Percentiles rank a stretch among this genome's conserved stretches.
Conservation (phyloP, 1,140 invertebrate genomes). For the Sinella curviseta region DNA sequence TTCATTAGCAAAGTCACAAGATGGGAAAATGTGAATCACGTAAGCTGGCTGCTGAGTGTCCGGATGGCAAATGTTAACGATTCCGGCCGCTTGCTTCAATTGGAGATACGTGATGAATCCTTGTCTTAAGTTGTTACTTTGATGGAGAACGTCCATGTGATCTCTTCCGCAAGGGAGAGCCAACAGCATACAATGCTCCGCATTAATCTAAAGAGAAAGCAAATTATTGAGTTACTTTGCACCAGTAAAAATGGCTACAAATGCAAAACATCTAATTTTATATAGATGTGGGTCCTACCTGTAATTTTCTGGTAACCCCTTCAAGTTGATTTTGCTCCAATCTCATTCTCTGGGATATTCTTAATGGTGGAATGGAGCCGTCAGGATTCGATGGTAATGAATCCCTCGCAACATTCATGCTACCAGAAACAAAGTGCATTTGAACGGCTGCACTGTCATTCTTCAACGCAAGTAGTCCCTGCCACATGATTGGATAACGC, state of each 20-base stretch:
- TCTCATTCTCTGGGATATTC: constrained; percentile 94
- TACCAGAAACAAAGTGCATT: constrained; percentile 97
- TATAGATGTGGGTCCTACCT: constrained; percentile 66
- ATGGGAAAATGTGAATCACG: constrained; percentile 97
- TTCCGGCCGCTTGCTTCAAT: constrained; percentile 94
- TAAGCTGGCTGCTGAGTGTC: constrained; percentile 85
- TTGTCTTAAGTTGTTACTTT: constrained; percentile 82
- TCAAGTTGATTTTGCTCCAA: constrained; percentile 91
- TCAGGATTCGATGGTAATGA: constrained; percentile 79
- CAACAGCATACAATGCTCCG: constrained; percentile 93
- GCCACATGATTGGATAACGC: constrained; percentile 94
- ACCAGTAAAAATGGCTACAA: constrained; percentile 33
- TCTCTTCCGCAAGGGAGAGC: constrained; percentile 92
- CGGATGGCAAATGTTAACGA: constrained; percentile 90
- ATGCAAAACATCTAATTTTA: neutral
- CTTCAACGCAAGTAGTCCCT: constrained; percentile 89
- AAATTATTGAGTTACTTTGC: neutral
- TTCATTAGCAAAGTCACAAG: constrained; percentile 94
- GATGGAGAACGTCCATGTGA: constrained; percentile 86
- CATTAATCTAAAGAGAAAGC: constrained; percentile 81
- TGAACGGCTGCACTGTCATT: constrained; percentile 95
- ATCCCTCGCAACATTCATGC: constrained; percentile 77
- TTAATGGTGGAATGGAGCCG: constrained; percentile 72
- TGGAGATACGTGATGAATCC: constrained; percentile 96
- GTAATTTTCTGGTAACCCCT: constrained; percentile 92